These are phyloP conservation scores for Origma solitaria DNA, from an alignment of 2,113 vertebrate genomes.

Conservation along the genomic window DNA sequence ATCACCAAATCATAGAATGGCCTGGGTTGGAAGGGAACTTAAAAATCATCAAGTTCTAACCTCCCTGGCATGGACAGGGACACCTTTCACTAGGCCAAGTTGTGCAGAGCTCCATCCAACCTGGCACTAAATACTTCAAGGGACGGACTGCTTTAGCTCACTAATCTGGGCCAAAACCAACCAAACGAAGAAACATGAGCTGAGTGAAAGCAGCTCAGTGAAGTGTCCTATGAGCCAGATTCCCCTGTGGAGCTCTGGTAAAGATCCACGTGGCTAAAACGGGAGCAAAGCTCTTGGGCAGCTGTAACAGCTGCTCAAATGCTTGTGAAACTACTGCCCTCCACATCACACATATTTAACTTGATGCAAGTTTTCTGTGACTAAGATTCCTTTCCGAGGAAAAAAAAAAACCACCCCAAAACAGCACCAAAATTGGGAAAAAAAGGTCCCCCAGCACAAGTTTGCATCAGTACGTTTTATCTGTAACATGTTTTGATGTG, in stretches of 20 bases:
- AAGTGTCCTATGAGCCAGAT: rapidly evolving
- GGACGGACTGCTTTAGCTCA: neutral
- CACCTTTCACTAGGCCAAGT: neutral
- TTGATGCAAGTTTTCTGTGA: neutral
- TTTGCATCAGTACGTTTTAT: neutral
- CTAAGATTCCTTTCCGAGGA: neutral
- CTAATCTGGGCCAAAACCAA: neutral
- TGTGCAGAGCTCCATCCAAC: neutral
- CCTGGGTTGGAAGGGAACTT: neutral
- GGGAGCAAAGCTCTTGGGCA: no score
- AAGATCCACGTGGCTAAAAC: neutral
- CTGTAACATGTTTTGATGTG: rapidly evolving
- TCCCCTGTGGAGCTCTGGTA: rapidly evolving
- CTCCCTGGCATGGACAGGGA: neutral
- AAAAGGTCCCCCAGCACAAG: neutral
- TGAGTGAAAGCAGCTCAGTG: neutral
- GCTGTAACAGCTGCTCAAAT: neutral
- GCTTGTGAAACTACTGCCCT: neutral
- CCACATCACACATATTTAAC: neutral
- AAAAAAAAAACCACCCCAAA: neutral
- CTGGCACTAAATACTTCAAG: neutral
- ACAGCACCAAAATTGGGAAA: rapidly evolving
- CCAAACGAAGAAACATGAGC: rapidly evolving
- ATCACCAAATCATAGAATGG: neutral
- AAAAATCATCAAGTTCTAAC: neutral